A percentile compares a stretch with the other conserved stretches of the same genome.
phyloP scores from a whole-genome alignment of 2,113 vertebrate species.

The Ahaetulla prasina region DNA sequence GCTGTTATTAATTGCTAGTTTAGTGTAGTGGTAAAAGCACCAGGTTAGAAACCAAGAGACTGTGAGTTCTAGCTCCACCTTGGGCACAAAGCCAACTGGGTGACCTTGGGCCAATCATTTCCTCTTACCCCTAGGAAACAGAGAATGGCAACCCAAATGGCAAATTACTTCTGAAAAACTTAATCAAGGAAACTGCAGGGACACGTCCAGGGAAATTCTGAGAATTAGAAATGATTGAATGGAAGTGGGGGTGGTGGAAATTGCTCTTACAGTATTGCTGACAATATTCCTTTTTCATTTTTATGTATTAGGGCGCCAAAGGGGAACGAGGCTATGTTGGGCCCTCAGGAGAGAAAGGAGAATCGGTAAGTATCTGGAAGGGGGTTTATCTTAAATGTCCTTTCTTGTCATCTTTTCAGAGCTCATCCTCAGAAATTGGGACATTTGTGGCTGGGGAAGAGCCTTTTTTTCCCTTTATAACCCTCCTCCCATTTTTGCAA shows the following conservation, averaged over 20 bases:
- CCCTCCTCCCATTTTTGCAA: neutral
- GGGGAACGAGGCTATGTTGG: constrained; percentile 85
- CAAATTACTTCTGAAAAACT: neutral
- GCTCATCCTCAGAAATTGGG: neutral
- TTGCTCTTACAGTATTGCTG: neutral
- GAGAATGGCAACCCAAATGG: neutral
- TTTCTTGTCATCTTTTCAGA: neutral
- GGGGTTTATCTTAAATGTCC: too few species aligned
- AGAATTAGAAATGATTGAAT: neutral
- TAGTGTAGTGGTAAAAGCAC: neutral
- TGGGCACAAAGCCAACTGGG: neutral
- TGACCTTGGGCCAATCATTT: neutral
- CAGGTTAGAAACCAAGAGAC: neutral
- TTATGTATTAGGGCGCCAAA: constrained; percentile 79
- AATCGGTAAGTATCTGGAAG: constrained; percentile 76
- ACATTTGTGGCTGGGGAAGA: too few species aligned
- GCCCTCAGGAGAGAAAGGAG: constrained; percentile 82
- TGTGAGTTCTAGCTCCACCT: neutral
- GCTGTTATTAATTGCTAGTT: neutral
- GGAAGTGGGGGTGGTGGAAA: neutral
- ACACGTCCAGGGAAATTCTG: neutral
- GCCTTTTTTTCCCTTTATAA: neutral
- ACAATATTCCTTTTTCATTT: neutral
- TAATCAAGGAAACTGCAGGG: neutral
- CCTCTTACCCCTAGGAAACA: neutral